Conservation (phyloP, 1,140 invertebrate genomes). For the Zaprionus vittiger region DNA sequence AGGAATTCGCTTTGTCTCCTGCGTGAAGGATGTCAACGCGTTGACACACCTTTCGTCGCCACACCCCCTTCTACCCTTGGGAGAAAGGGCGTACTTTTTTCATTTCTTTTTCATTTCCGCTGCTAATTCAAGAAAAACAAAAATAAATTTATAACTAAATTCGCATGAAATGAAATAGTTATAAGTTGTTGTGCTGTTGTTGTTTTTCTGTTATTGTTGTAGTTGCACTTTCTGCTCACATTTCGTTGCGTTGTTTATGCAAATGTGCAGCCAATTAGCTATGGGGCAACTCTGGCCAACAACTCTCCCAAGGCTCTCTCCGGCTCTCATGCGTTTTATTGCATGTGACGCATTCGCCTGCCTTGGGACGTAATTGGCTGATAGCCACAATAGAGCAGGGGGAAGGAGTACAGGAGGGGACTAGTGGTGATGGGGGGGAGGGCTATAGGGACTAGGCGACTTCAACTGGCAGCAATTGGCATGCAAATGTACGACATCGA, state of each 20-base stretch:
- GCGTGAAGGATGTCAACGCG: neutral
- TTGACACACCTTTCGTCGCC: neutral
- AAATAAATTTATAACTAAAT: constrained; percentile 54
- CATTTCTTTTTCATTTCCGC: constrained; percentile 78
- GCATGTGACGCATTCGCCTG: constrained; percentile 68
- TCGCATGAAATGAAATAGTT: constrained; percentile 43
- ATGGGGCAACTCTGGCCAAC: constrained; percentile 37
- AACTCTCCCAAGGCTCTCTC: constrained; percentile 51
- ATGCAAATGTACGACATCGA: constrained; percentile 83
- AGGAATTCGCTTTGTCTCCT: constrained; percentile 50
- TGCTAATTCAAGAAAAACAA: constrained; percentile 75
- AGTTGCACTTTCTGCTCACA: constrained; percentile 24
- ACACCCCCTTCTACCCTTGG: neutral
- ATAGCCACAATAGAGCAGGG: neutral
- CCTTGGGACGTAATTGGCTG: constrained; percentile 54
- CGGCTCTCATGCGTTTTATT: constrained; percentile 70
- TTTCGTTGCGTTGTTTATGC: constrained; percentile 68
- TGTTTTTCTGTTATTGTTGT: constrained; percentile 19
- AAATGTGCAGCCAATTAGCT: constrained; percentile 75
- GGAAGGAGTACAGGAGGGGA: neutral
- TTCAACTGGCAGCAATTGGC: constrained; percentile 73
- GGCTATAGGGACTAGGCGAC: neutral
- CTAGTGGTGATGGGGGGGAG: no score
- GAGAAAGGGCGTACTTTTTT: constrained; percentile 56
- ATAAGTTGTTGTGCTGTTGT: constrained; percentile 52